Evolutionary conservation across 2,797 vertebrate species (phyloP).

Genomic region (Ctenosaura bakeri): DNA sequence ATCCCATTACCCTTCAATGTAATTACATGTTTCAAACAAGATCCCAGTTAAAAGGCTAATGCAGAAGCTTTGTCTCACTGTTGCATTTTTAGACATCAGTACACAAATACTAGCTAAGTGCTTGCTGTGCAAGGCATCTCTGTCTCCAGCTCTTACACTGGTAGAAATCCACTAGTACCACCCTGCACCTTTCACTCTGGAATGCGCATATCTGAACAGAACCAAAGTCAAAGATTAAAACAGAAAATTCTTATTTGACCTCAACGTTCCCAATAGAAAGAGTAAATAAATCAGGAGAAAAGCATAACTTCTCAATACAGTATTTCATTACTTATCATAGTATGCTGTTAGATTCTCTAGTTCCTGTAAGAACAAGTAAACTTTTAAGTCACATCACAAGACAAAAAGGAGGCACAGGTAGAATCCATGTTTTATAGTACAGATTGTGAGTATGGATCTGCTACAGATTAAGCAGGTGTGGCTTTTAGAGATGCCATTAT

Average conservation of each 20-base stretch:
- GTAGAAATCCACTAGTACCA: neutral
- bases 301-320: neutral
- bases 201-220: slow-evolving; percentile 33
- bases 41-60: neutral
- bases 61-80: neutral
- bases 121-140: slow-evolving; percentile 2
- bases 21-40: neutral
- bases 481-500: neutral
- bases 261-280: slow-evolving; percentile 29
- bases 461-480: neutral
- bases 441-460: neutral
- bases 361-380: neutral
- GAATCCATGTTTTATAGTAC: neutral
- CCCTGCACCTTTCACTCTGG: neutral
- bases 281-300: neutral
- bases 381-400: neutral
- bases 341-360: neutral
- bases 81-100: neutral
- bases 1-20: neutral
- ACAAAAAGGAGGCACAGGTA: neutral
- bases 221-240: slow-evolving; percentile 16
- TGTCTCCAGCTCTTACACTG: neutral
- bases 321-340: neutral
- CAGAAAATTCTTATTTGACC: neutral
- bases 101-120: neutral